Conservation (phyloP, 2,888 invertebrate species). For the Diaphora mendica region DNA sequence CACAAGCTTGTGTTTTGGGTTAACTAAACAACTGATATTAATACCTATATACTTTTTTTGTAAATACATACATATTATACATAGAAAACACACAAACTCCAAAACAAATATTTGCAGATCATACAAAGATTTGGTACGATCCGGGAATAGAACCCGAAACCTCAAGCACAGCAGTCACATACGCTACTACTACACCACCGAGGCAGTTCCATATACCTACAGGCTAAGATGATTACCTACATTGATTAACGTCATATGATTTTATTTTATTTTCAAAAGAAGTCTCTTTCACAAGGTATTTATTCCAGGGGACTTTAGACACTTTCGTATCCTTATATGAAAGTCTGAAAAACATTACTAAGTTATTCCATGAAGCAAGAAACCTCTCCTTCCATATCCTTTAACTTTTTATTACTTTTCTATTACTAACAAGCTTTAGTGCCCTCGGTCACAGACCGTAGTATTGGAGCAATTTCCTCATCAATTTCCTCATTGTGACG, state of each 20-base stretch:
- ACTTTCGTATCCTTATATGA: not conserved
- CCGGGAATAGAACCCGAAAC: too few relatives aligned
- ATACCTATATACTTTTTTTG: too few relatives aligned
- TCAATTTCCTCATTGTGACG: not conserved
- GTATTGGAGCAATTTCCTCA: not conserved
- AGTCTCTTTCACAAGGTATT: not conserved
- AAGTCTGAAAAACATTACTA: not conserved
- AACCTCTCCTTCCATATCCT: not conserved
- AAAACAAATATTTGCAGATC: too few relatives aligned
- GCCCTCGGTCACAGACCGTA: not conserved
- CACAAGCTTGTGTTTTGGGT: too few relatives aligned
- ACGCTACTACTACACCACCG: too few relatives aligned
- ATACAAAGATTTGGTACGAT: too few relatives aligned
- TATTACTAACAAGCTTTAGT: not conserved
- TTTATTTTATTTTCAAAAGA: not conserved
- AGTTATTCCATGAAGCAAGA: not conserved
- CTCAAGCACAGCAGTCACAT: too few relatives aligned
- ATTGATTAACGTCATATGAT: not conserved
- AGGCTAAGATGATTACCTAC: too few relatives aligned
- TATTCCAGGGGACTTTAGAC: not conserved
- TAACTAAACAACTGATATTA: too few relatives aligned
- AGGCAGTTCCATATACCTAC: too few relatives aligned
- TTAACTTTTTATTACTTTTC: not conserved
- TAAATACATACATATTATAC: too few relatives aligned
- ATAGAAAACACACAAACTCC: too few relatives aligned